phyloP scores from a whole-genome alignment of 2,797 vertebrate genomes.

The Hippopotamyrus pictus region DNA sequence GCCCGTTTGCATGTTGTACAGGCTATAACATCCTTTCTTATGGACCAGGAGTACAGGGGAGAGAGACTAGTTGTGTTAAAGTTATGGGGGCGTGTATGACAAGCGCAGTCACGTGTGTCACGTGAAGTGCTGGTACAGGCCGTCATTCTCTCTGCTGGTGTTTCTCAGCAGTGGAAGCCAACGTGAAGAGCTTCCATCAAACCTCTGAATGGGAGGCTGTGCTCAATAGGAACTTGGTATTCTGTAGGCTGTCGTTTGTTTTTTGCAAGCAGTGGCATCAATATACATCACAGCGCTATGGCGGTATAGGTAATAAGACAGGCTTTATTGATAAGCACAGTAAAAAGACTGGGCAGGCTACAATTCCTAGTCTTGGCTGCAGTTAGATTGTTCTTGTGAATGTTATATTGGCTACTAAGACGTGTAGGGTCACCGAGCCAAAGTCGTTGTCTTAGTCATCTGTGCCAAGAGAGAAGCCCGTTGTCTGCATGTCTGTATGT shows the following conservation, averaged over 20 bases:
- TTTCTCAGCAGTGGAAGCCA: neutral
- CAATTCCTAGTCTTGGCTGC: neutral
- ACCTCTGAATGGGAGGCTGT: neutral
- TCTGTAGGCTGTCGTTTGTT: neutral
- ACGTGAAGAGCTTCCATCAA: neutral
- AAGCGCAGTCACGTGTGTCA: neutral
- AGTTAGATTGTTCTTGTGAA: neutral
- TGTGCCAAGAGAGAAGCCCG: constrained; percentile 37
- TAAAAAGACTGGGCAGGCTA: neutral
- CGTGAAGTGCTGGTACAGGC: neutral
- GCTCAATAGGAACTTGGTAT: neutral
- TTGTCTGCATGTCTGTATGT: constrained; percentile 59
- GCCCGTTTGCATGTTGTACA: neutral
- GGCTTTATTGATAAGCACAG: neutral
- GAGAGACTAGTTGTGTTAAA: neutral
- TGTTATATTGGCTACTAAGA: neutral
- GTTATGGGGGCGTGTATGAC: neutral
- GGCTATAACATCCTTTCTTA: neutral
- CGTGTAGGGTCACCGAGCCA: neutral
- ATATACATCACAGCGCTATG: neutral
- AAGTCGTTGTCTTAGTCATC: neutral
- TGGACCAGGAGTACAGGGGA: neutral
- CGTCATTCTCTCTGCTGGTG: neutral
- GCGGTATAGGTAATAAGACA: neutral
- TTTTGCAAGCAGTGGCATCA: neutral